These are phyloP conservation scores for Acronicta alni DNA, from an alignment of 2,888 invertebrate species.

Conservation along the genomic window DNA sequence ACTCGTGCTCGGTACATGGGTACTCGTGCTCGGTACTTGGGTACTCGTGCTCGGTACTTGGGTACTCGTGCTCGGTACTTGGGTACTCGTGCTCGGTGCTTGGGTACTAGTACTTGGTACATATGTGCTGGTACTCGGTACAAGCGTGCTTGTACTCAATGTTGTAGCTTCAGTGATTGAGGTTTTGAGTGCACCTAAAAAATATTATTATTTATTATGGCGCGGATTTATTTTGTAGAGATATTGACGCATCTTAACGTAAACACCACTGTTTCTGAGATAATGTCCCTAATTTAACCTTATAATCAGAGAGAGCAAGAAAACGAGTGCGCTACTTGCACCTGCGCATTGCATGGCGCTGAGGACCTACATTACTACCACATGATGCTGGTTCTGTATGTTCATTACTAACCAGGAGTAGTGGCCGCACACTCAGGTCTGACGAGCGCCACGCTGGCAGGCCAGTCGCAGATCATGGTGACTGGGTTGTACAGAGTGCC, in stretches of 20 bases:
- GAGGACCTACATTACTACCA: too few relatives aligned
- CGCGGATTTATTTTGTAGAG: too few relatives aligned
- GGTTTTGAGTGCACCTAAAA: not conserved
- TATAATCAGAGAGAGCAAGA: too few relatives aligned
- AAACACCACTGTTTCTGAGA: too few relatives aligned
- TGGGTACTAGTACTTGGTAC: constrained; percentile 1
- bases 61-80: constrained; percentile 7
- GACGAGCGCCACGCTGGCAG: constrained; percentile 86
- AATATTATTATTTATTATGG: not conserved
- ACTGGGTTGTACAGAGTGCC: constrained; percentile 91
- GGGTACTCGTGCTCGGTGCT: constrained; percentile 5
- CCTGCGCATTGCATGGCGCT: too few relatives aligned
- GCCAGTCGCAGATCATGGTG: constrained; percentile 91
- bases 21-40: not conserved
- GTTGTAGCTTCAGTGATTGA: constrained; percentile 2
- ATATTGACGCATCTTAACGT: too few relatives aligned
- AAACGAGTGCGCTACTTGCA: too few relatives aligned
- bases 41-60: constrained; percentile 1
- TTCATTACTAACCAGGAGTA: constrained; percentile 24
- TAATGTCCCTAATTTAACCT: too few relatives aligned
- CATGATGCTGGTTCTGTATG: not conserved
- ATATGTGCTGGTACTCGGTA: not conserved
- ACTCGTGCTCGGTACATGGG: constrained; percentile 2
- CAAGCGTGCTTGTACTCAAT: constrained; percentile 23
- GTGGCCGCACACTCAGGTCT: constrained; percentile 89